Base-by-base conservation (phyloP, 2,797 vertebrate genomes). In the Erpetoichthys calabaricus region DNA sequence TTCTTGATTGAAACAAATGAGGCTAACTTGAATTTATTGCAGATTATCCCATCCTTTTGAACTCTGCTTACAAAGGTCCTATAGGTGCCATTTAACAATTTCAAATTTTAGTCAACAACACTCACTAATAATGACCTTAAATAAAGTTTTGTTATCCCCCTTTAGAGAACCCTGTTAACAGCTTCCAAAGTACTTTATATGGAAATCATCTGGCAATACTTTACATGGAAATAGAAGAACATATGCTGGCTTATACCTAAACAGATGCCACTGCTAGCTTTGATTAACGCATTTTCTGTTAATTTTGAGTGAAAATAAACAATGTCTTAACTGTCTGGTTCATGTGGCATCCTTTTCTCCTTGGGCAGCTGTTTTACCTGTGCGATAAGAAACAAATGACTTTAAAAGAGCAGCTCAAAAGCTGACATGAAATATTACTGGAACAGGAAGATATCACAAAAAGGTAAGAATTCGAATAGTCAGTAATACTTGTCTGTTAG, bases 131-230 rank as follows among this genome's bases (percentile, higher is more conserved):
- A 3, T n/a, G 47, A 3, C n/a, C 47, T 49, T 49, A 3, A 49
- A n/a, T 49, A 49, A 4, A 49, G 47, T 49, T 7, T 25, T 3
- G 47, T 3, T 7, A 49, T 49, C 47, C 47, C 47, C 47, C 47
- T 49, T 7, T 5, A 7, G 47, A 6, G 47, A 49, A 49, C 3
- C 7, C 4, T 49, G 3, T 3, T 4, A 3, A 49, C 5, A n/a
- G 47, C 47, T 49, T 49, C 47, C 47, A 49, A n/a, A n/a, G 47
- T 49, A 6, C 47, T 49, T 49, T 49, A 49, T 49, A 49, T 49
- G 47, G 47, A 49, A 49, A 49, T 49, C 7, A 49, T 49, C 47
- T 49, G 47, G 47, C 47, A 49, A 49, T 3, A 49, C n/a, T 49
- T 49, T 49, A 49, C 47, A 49, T 4, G 7, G 47, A 5, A n/a